These are phyloP conservation scores for Orius laevigatus DNA, from an alignment of 1,140 invertebrate genomes.

Conservation along the genomic window DNA sequence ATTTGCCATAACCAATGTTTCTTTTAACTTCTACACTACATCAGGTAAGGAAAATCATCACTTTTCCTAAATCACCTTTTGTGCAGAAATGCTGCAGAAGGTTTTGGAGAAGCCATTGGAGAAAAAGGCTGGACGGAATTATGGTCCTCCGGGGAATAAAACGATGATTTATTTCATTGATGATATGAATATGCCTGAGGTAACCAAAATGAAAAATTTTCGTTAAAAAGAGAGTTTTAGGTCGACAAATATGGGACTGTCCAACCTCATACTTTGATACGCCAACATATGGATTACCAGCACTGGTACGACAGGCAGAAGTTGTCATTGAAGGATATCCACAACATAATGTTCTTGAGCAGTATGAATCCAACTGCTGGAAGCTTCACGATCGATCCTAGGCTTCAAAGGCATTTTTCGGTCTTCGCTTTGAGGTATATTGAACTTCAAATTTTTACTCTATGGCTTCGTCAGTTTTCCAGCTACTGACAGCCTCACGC, in stretches of 20 bases:
- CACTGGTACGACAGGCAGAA: constrained; percentile 87
- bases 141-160: constrained; percentile 79
- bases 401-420: constrained; percentile 83
- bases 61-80: constrained; percentile 1
- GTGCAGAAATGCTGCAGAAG: constrained; percentile 66
- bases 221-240: constrained; percentile 21
- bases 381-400: constrained; percentile 82
- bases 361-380: constrained; percentile 95
- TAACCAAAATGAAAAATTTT: constrained; percentile 20
- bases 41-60: constrained; percentile 40
- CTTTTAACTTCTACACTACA: constrained; percentile 92
- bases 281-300: constrained; percentile 86
- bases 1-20: constrained; percentile 70
- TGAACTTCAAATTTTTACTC: not conserved
- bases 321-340: constrained; percentile 77
- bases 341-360: constrained; percentile 83
- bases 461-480: constrained; percentile 49
- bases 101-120: constrained; percentile 84
- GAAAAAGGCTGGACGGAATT: constrained; percentile 88
- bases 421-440: constrained; percentile 70
- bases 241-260: constrained; percentile 90
- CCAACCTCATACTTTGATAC: constrained; percentile 83
- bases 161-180: constrained; percentile 89
- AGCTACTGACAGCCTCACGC: constrained; percentile 54
- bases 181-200: constrained; percentile 94